Evolutionary conservation across 2,888 invertebrate species (phyloP).

Genomic region (Fissipunctia ypsillon): DNA sequence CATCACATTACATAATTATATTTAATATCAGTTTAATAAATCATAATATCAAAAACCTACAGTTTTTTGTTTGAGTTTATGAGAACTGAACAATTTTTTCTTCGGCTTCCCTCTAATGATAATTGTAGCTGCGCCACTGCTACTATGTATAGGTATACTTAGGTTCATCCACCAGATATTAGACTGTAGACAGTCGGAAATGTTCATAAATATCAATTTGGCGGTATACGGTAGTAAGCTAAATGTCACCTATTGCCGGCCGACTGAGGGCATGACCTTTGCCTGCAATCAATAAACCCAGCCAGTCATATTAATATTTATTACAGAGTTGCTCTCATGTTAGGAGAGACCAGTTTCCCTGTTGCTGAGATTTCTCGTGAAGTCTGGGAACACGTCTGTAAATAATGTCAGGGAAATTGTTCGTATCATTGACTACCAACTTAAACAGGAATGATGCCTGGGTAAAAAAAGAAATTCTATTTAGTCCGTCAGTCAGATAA

Average conservation of each 20-base stretch:
- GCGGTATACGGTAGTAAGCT: conserved; percentile 5
- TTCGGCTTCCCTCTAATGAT: too few relatives aligned
- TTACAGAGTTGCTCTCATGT: background rate
- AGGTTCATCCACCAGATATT: background rate
- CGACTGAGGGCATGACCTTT: conserved; percentile 51
- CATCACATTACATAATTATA: too few relatives aligned
- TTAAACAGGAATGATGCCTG: too few relatives aligned
- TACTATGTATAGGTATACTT: too few relatives aligned
- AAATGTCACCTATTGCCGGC: conserved; percentile 46
- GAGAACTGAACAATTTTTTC: too few relatives aligned
- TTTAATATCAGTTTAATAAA: too few relatives aligned
- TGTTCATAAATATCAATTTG: conserved; percentile 39
- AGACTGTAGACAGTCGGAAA: conserved; percentile 34
- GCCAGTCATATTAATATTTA: conserved; percentile 38
- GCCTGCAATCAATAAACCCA: conserved; percentile 54
- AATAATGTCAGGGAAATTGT: background rate
- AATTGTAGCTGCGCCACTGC: too few relatives aligned
- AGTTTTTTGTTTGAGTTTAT: too few relatives aligned
- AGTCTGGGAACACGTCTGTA: background rate
- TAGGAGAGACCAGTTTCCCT: background rate
- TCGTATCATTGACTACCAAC: too few relatives aligned
- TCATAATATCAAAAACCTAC: too few relatives aligned
- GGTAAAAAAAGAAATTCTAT: too few relatives aligned
- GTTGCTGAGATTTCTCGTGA: background rate
- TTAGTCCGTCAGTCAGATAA: too few relatives aligned